These are phyloP conservation scores for Onthophagus sagittarius DNA, from an alignment of 2,888 invertebrate genomes.

Conservation along the genomic window DNA sequence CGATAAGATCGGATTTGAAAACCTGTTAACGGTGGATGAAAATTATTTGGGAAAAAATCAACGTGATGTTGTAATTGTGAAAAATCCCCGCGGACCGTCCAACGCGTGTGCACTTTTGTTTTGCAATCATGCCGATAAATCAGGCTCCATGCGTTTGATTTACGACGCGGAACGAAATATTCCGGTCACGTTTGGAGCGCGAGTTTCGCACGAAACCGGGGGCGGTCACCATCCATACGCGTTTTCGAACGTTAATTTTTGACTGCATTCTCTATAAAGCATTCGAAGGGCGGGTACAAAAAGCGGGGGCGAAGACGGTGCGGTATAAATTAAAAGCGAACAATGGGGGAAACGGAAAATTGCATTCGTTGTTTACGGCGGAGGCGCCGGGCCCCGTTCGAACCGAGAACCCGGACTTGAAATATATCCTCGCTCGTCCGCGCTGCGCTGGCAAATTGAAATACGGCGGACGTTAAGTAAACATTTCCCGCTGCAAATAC, in stretches of 20 bases:
- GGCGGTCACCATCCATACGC: neutral
- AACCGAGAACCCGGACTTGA: neutral
- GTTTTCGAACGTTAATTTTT: neutral
- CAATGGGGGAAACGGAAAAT: conserved; percentile 7
- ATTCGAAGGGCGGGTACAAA: neutral
- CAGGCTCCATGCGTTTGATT: neutral
- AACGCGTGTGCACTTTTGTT: neutral
- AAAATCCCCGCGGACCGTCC: neutral
- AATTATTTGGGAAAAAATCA: neutral
- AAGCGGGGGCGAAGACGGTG: neutral
- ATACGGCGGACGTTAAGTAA: conserved; percentile 10
- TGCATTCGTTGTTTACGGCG: conserved; percentile 8
- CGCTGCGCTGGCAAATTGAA: conserved; percentile 8
- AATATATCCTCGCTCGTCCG: neutral
- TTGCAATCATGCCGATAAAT: neutral
- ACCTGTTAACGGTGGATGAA: neutral
- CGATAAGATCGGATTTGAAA: neutral
- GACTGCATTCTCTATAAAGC: neutral
- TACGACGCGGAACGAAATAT: neutral
- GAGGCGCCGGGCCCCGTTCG: conserved; percentile 1
- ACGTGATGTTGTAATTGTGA: neutral
- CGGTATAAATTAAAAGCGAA: conserved; percentile 8
- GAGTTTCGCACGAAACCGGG: neutral
- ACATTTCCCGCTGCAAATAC: conserved; percentile 11
- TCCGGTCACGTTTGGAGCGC: neutral